Percentiles rank a stretch among this genome's conserved stretches.
These are phyloP conservation scores for Saimiri boliviensis DNA, from an alignment of 2,113 vertebrate genomes.

Conservation along the genomic window DNA sequence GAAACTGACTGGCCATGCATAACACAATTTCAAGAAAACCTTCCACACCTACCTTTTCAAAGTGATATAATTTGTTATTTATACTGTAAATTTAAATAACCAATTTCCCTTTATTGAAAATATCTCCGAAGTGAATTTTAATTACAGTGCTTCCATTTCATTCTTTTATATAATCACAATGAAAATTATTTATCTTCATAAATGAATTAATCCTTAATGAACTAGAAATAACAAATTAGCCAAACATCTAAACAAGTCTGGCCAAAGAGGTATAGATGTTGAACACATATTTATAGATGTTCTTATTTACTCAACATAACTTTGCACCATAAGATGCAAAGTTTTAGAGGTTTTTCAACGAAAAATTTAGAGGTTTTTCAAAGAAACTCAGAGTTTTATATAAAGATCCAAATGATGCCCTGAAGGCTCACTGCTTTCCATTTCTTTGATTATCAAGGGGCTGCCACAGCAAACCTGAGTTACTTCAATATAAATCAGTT, in stretches of 20 bases:
- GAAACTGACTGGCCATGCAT: neutral
- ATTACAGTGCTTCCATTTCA: neutral
- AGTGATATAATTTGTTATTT: neutral
- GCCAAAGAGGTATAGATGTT: neutral
- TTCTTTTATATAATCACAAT: neutral
- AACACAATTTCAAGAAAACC: neutral
- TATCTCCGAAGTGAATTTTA: neutral
- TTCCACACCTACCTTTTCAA: neutral
- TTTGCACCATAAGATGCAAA: neutral
- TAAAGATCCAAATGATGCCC: neutral
- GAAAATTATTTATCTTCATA: neutral
- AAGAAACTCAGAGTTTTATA: neutral
- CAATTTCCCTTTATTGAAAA: neutral
- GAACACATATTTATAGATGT: neutral
- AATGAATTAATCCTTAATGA: neutral
- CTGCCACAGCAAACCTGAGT: neutral
- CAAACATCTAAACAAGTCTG: neutral
- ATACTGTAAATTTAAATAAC: neutral
- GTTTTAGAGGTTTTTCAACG: neutral
- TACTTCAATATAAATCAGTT: neutral
- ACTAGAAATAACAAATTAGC: neutral
- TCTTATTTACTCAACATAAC: neutral
- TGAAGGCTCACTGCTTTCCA: neutral
- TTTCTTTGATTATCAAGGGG: neutral
- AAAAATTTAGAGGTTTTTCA: neutral